These are phyloP conservation scores for Microtus oregoni DNA, from an alignment of 2,113 vertebrate species.

Conservation along the genomic window DNA sequence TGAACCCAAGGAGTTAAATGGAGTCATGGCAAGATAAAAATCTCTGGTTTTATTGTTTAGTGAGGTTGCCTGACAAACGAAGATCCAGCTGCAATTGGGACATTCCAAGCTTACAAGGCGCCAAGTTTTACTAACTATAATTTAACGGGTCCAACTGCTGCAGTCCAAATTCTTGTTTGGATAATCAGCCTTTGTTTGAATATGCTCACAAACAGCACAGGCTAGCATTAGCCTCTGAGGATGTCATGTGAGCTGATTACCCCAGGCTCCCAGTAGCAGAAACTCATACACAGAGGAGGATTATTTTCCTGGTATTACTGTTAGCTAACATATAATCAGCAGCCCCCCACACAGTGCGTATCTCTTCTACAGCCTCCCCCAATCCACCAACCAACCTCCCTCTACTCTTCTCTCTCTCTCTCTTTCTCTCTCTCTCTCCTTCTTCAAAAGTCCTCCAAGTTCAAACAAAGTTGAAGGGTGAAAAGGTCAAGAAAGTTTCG, in stretches of 20 bases:
- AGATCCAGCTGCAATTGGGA: slow-evolving; percentile 88
- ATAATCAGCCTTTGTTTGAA: slow-evolving; percentile 95
- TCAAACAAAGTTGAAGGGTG: slow-evolving; percentile 93
- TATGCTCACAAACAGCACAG: slow-evolving; percentile 86
- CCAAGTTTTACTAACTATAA: slow-evolving; percentile 91
- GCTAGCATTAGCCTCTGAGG: slow-evolving; percentile 89
- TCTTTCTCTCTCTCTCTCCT: not conserved
- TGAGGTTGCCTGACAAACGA: slow-evolving; percentile 84
- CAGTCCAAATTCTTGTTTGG: slow-evolving; percentile 91
- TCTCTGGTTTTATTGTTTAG: slow-evolving; percentile 87
- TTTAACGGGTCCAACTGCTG: slow-evolving; percentile 86
- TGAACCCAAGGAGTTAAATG: slow-evolving; percentile 87
- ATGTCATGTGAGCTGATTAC: slow-evolving; percentile 94
- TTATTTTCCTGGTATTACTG: slow-evolving; percentile 90
- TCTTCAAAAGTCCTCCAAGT: slow-evolving; percentile 90
- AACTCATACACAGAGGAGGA: slow-evolving; percentile 89
- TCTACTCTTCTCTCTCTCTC: not conserved
- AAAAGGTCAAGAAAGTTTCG: slow-evolving; percentile 93
- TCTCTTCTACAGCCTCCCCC: slow-evolving; percentile 66
- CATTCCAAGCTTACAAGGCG: slow-evolving; percentile 88
- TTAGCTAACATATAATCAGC: slow-evolving; percentile 91
- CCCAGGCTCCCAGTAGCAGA: slow-evolving; percentile 88
- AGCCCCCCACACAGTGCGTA: slow-evolving; percentile 63
- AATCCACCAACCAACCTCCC: not conserved
- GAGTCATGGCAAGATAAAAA: slow-evolving; percentile 86